Evolutionary conservation across 2,888 invertebrate species (phyloP), one percentile per base, ranked within the genome.

Genomic region (Heterodera filipjevi): DNA sequence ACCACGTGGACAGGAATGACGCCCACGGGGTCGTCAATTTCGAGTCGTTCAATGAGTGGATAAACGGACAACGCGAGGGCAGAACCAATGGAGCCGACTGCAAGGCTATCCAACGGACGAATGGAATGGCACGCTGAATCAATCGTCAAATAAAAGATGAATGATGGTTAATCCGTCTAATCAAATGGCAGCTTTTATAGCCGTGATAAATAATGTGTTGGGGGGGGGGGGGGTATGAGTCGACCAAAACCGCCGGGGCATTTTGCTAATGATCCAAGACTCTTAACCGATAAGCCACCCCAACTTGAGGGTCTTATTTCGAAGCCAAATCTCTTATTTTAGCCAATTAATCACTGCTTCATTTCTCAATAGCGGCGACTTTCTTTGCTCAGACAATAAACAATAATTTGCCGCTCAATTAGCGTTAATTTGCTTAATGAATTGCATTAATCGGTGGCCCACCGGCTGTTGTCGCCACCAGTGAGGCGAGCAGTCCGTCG

Each of bases 1-100:
- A 87, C 81, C 0, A 87, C 87, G 77, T 87, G 87, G 1, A 87
- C 87, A 6, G 87, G 87, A 64, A 87, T 80, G 5, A 87, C 84
- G 27, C 87, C 87, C 46, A 79, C 79, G 10, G 87, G 87, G 71
- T 87, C 87, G 73, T 87, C 87, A 46, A 87, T 85, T 84, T 87
- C 83, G 16, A 84, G 76, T 64, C 79, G 77, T 66, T 87, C 87
- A 3, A 85, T 78, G 14, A 87, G 59, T 1, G 86, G 87, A 79
- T 87, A 87, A 10, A 82, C 80, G 27, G 83, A 77, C 39, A 87
- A 81, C 3, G 86, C 87, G n/a, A 87, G 80, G 6, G 81, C 80
- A 0, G 85, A 82, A 12, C 87, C 87, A 64, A 87, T 81, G 27
- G 84, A 83, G n/a, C 87, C 87, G 46, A 87, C 84, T 5, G 86